Conservation (phyloP, 2,797 vertebrate genomes). For the Pogoniulus pusillus region DNA sequence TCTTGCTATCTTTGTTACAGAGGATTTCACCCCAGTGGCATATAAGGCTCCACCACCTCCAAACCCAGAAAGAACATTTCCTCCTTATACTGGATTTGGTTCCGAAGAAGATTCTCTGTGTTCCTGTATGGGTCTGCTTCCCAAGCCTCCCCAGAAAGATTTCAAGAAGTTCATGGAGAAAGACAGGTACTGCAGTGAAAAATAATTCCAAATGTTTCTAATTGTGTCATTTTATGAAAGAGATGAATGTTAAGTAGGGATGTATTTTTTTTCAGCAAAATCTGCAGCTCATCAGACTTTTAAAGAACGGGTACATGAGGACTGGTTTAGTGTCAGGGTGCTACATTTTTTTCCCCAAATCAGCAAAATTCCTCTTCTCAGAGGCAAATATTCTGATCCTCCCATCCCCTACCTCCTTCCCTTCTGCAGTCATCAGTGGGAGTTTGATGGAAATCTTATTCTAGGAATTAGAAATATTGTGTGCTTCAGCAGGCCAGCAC, state of each 20-base stretch:
- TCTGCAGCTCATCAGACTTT: background rate
- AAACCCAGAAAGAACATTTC: slow-evolving; percentile 74
- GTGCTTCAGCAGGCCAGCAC: background rate
- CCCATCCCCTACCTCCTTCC: background rate
- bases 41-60: slow-evolving; percentile 76
- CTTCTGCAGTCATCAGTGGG: background rate
- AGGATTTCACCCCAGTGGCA: slow-evolving; percentile 84
- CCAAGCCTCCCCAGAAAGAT: slow-evolving; percentile 80
- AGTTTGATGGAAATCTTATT: background rate
- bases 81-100: slow-evolving; percentile 92
- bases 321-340: background rate
- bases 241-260: background rate
- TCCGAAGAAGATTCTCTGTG: slow-evolving; percentile 92
- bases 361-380: background rate
- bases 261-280: background rate
- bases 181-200: slow-evolving; percentile 84
- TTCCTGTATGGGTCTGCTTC: slow-evolving; percentile 82
- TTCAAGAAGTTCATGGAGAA: slow-evolving; percentile 85
- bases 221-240: background rate
- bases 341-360: background rate
- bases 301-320: background rate
- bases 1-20: slow-evolving; percentile 75
- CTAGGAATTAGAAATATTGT: background rate
- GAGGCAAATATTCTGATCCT: background rate
- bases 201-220: background rate